Base-by-base conservation (phyloP, 2,797 vertebrate genomes). In the Hyperoplus immaculatus region DNA sequence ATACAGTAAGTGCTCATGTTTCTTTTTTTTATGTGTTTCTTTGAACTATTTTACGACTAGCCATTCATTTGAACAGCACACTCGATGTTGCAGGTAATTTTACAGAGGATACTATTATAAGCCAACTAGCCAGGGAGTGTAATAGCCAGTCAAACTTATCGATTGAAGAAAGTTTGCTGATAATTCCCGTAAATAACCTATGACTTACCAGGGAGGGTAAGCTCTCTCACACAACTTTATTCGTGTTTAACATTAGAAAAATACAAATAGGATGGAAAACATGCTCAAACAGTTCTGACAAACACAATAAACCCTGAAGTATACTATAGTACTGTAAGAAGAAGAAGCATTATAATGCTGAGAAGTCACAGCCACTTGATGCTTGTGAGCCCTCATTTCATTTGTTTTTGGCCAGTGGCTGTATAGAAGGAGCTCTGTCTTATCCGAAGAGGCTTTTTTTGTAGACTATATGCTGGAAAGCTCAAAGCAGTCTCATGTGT, bases 1-100 rank as follows among this genome's bases (percentile, higher is more conserved):
- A 84, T 96, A 98, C 81, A 98, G 98, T 99, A 96, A 98, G 98
- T 96, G 58, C 58, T 80, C 11, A 11, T 83, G 57, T 74, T 51
- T 70, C 49, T 81, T 63, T 76, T 62, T 47, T 79, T 76, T 3
- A 77, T 78, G 47, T 77, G 70, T 82, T 9, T 57, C 54, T 76
- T 78, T 82, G 43, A 80, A 60, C 12, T 84, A 39, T 77, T 57
- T 62, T 65, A 61, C 51, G 47, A 60, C 39, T 82, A 49, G 5
- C 2, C 2, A 63, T 72, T 81, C 38, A 57, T 74, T 81, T 38
- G 47, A 55, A n/a, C 51, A 43, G 53, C 53, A 57, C 55, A 78
- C 76, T 15, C 72, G 58, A 43, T 69, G 54, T 21, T 58, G 54
- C 56, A 60, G 53, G 67, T 83, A 59, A 72, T 72, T 60, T 16